Conservation (phyloP, 2,113 vertebrate genomes). For the Ascaphus truei region DNA sequence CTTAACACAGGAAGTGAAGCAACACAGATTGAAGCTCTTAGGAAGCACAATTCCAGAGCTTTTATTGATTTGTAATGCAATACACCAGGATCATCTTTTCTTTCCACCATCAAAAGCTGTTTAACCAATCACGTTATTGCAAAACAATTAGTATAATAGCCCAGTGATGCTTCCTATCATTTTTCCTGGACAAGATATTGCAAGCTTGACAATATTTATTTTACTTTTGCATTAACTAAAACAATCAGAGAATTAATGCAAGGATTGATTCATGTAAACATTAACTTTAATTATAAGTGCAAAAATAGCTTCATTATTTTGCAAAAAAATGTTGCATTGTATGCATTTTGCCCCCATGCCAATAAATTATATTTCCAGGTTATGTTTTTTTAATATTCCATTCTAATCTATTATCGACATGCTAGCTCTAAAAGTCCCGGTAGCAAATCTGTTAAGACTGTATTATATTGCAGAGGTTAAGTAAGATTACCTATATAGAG, state of each 20-base stretch:
- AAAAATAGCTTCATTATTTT: not conserved
- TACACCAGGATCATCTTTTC: conserved; percentile 20
- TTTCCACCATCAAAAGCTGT: conserved; percentile 7
- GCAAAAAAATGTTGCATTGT: not conserved
- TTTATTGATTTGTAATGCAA: conserved; percentile 27
- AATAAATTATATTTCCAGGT: no score
- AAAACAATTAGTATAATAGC: conserved; percentile 46
- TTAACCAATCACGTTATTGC: conserved; percentile 43
- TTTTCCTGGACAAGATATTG: conserved; percentile 19
- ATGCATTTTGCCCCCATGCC: not conserved
- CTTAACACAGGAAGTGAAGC: conserved; percentile 43
- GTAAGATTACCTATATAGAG: no score
- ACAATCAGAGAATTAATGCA: conserved; percentile 8
- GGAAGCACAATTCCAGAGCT: conserved; percentile 36
- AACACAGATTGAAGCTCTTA: conserved; percentile 45
- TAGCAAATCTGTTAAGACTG: no score
- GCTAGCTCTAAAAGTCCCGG: no score
- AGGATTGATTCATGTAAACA: conserved; percentile 1
- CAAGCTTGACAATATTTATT: conserved; percentile 27
- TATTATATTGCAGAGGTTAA: no score
- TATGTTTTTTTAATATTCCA: no score
- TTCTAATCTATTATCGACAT: no score
- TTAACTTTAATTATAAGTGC: not conserved
- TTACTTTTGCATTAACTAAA: conserved; percentile 18
- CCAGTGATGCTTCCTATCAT: conserved; percentile 15